Conservation (phyloP, 2,888 invertebrate genomes). For the Cheilosia scutellata region DNA sequence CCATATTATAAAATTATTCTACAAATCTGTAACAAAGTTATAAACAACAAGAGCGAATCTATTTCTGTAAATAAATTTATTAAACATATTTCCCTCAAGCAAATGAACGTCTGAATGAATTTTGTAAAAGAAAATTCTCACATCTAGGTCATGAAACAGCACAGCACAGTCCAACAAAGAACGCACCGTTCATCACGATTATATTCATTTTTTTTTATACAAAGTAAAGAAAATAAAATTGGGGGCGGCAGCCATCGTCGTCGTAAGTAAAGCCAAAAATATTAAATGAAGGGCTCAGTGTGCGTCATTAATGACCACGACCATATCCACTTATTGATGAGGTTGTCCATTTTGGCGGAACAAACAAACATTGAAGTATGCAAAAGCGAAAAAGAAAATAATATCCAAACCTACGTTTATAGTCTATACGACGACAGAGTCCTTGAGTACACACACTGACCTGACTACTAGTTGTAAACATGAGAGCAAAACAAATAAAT, state of each 20-base stretch:
- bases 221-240: background rate
- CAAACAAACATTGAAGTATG: constrained; percentile 51
- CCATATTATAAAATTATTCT: background rate
- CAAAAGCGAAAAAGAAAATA: constrained; percentile 27
- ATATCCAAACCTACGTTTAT: constrained; percentile 8
- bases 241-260: background rate
- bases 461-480: constrained; percentile 51
- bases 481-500: constrained; percentile 47
- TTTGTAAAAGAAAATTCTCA: constrained; percentile 15
- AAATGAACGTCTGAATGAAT: constrained; percentile 47
- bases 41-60: constrained; percentile 21
- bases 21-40: constrained; percentile 14
- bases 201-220: constrained; percentile 14
- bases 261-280: constrained; percentile 50
- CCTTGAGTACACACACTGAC: constrained; percentile 48
- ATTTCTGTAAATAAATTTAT: constrained; percentile 43
- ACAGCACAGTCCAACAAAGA: constrained; percentile 43
- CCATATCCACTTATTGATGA: constrained; percentile 68
- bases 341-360: constrained; percentile 59
- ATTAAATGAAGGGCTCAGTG: constrained; percentile 70
- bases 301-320: constrained; percentile 74
- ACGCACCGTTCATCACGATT: constrained; percentile 40
- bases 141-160: constrained; percentile 39
- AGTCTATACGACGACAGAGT: constrained; percentile 15
- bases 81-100: constrained; percentile 11